phyloP scores from a whole-genome alignment of 2,113 vertebrate species.

The Tiliqua scincoides region DNA sequence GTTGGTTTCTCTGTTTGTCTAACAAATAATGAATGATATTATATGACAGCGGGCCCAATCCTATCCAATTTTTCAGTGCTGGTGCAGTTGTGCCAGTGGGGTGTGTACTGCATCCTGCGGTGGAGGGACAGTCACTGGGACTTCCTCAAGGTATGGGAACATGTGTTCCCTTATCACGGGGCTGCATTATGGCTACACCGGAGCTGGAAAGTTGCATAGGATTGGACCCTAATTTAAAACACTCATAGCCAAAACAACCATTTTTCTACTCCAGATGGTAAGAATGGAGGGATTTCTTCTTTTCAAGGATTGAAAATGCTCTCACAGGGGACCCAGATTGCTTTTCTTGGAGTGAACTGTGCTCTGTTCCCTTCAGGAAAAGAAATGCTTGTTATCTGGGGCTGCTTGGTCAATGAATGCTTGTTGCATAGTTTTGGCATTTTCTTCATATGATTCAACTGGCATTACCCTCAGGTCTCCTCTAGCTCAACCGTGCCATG shows the following conservation, averaged over 20 bases:
- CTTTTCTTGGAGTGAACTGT: neutral
- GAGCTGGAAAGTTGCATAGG: too few species aligned
- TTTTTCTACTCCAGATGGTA: neutral
- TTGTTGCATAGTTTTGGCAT: neutral
- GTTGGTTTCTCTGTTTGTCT: neutral
- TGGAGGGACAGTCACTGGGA: too few species aligned
- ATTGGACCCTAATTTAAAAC: too few species aligned
- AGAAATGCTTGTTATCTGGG: neutral
- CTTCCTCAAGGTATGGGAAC: too few species aligned
- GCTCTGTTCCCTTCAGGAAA: neutral
- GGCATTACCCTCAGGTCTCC: neutral
- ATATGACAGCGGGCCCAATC: too few species aligned
- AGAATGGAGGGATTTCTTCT: neutral
- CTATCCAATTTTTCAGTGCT: too few species aligned
- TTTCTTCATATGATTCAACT: neutral
- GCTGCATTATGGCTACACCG: too few species aligned
- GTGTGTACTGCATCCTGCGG: too few species aligned
- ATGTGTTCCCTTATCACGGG: too few species aligned
- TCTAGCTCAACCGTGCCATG: neutral
- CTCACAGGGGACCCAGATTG: neutral
- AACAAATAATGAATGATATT: too few species aligned
- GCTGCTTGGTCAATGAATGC: neutral
- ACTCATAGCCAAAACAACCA: neutral
- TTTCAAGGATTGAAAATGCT: neutral
- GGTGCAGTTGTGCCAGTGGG: too few species aligned